Evolutionary conservation across 1,140 invertebrate species (phyloP), one percentile per base, ranked within the genome.

Genomic region (Macrostomum lignano): DNA sequence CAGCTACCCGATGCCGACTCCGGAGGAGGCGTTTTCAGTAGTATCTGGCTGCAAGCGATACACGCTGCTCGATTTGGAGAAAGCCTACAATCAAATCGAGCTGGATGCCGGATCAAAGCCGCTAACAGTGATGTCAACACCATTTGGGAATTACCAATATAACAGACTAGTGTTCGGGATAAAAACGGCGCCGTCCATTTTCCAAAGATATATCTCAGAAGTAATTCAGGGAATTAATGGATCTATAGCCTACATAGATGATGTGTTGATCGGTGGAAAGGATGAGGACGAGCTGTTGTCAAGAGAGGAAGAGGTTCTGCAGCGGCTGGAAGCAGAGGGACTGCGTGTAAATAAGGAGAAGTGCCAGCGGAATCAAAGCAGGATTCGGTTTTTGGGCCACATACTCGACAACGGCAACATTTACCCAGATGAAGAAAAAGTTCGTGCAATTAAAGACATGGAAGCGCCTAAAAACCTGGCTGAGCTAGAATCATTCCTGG

Each of bases 371-470:
- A 38, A 31, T 9, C 33, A 39, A 14, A 10, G 17, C 7, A 24
- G 36, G 11, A 29, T 47, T 7, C 17, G 31, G n/a, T 47, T 47
- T 31, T 36, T 40, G 19, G 46, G 46, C 19, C 26, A 37, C 7
- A 17, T 39, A 7, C 41, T 47, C 22, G 23, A 17, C 3, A 33
- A 21, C 19, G 17, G 33, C 2, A 43, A 44, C 11, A 34, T 42
- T 9, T 30, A 40, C 7, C 33, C 39, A 21, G 19, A 17, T 7
- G 22, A 25, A 5, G 11, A 26, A 7, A 49, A 44, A 31, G 37
- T 46, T 7, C 35, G 44, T 36, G 42, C 45, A 7, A 41, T 47
- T 10, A n/a, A 35, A 17, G 32, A 42, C 7, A 24, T 44, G 6
- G 35, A 38, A 32, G 26, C 20, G 11, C 47, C 50, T 15, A 26